Conservation (phyloP, 92 coral and sea anemone species). For the Paramuricea clavata region DNA sequence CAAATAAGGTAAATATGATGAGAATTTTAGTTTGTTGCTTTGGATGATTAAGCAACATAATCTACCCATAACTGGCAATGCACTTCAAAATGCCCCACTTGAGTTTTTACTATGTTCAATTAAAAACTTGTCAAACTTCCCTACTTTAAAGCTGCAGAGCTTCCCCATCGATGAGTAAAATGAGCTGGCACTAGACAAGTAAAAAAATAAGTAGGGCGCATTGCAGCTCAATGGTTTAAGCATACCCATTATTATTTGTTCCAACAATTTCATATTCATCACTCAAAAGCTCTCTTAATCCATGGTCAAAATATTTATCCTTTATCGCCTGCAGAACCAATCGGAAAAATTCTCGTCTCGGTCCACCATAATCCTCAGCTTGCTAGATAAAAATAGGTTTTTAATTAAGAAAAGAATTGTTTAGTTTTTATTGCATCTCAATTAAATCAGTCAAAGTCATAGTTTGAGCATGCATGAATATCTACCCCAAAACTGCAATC, state of each 20-base stretch:
- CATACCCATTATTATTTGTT: no score
- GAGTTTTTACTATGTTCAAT: no score
- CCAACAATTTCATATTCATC: conserved; percentile 1
- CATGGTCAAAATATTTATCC: conserved; percentile 5
- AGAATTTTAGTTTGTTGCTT: not conserved
- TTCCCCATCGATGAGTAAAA: no score
- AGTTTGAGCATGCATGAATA: no score
- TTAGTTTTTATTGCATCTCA: not conserved
- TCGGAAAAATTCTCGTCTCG: not conserved
- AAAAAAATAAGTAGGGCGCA: no score
- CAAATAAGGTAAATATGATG: not conserved
- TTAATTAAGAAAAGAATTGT: not conserved
- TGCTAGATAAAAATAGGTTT: not conserved
- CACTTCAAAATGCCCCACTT: no score
- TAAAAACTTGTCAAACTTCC: no score
- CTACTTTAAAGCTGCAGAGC: no score
- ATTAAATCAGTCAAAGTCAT: no score
- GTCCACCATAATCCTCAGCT: conserved; percentile 26
- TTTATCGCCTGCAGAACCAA: not conserved
- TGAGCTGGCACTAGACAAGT: no score
- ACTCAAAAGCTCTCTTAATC: not conserved
- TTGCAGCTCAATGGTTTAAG: not conserved
- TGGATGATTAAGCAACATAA: not conserved
- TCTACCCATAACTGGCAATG: no score
- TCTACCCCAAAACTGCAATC: no score